Evolutionary conservation across 2,113 vertebrate species (phyloP), one percentile per base, ranked within the genome.

Genomic region (Mirounga angustirostris): DNA sequence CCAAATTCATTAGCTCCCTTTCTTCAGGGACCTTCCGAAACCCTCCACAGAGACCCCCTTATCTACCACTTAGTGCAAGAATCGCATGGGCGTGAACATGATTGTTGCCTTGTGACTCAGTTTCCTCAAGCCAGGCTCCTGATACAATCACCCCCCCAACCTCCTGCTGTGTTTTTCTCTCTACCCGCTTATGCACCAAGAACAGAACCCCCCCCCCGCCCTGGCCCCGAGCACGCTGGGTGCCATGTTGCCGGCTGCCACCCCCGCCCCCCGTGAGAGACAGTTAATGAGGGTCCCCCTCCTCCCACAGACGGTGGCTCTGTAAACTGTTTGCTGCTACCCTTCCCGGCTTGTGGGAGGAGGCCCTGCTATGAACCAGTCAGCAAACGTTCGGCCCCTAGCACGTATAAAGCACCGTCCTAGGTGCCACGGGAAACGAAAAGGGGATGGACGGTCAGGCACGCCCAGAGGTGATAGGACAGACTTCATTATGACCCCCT

Each of bases 201-300:
- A 40, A 46, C 71, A 54, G 59, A 26, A 36, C 14, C 50, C 28
- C 26, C 26, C 36, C 14, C 50, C 28, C 2, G 19, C 43, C 43
- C 46, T 7, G 18, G 78, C 16, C 28, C 13, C 0, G 4, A 46
- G 52, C 59, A 28, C 8, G 6, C 0, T 14, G 46, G 40, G 2
- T 11, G 4, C 74, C 7, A 0, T 46, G 46, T 7, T 71, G 10
- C 69, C 3, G 0, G 52, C 12, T 24, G 19, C 19, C 9, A 40
- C 54, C 0, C 54, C 46, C 46, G 6, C 36, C 46, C 46, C 46
- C 46, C 2, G 0, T 28, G 50, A 50, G 14, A 33, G 43, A 2
- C 61, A 69, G n/a, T 7, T 28, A 65, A 26, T 40, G 36, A 14
- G 28, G 30, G 22, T 10, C n/a, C 69, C 36, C 56, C 4, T 13